Evolutionary conservation across 2,888 invertebrate genomes (phyloP).

Genomic region (Panorpa germanica): DNA sequence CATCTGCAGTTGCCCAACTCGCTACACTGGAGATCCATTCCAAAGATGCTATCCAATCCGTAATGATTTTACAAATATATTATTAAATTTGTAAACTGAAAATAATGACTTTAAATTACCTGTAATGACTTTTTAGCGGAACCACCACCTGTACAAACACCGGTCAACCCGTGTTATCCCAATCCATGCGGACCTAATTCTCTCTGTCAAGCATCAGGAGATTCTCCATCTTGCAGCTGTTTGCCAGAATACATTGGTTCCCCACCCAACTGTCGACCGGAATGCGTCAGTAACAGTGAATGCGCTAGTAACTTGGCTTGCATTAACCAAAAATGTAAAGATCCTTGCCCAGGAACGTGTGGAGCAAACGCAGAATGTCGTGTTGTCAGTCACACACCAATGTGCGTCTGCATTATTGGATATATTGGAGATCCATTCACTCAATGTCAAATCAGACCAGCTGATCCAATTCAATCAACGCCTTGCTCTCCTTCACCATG

Average conservation of each 20-base stretch:
- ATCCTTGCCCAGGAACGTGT: constrained; percentile 52
- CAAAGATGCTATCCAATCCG: constrained; percentile 44
- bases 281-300: constrained; percentile 53
- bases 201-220: constrained; percentile 38
- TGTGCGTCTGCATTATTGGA: constrained; percentile 42
- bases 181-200: constrained; percentile 58
- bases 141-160: constrained; percentile 18
- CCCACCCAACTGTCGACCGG: constrained; percentile 54
- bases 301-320: constrained; percentile 51
- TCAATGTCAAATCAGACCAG: constrained; percentile 30
- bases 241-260: constrained; percentile 46
- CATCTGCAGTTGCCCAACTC: constrained; percentile 49
- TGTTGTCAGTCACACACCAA: constrained; percentile 53
- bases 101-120: background rate
- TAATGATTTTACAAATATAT: constrained; percentile 14
- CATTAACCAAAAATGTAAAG: constrained; percentile 50
- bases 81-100: constrained; percentile 14
- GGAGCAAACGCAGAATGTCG: constrained; percentile 51
- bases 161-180: constrained; percentile 39
- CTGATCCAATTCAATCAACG: constrained; percentile 27
- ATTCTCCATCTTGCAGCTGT: constrained; percentile 55
- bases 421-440: constrained; percentile 52
- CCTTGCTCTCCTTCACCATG: constrained; percentile 54
- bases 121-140: constrained; percentile 20
- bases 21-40: constrained; percentile 58